These are phyloP conservation scores for Neocrepidodera transversa DNA, from an alignment of 2,888 invertebrate genomes.

Conservation along the genomic window DNA sequence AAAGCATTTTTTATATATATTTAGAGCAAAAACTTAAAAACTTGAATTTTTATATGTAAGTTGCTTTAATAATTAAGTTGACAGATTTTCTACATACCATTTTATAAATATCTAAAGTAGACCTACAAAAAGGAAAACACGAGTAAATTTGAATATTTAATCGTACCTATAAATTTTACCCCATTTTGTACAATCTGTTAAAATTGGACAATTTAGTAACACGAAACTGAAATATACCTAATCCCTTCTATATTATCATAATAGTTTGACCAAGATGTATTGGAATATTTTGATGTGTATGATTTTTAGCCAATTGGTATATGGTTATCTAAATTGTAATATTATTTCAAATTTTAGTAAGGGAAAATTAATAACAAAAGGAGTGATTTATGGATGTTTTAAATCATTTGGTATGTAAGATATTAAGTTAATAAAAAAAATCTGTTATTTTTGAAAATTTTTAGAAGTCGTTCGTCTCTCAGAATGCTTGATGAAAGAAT, in stretches of 20 bases:
- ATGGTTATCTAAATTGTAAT: constrained; percentile 16
- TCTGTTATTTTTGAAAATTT: constrained; percentile 12
- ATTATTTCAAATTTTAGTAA: constrained; percentile 19
- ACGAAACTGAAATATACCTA: too few relatives aligned
- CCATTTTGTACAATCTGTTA: neutral
- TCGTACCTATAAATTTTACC: neutral
- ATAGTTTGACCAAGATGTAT: neutral
- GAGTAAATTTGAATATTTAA: too few relatives aligned
- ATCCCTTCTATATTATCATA: neutral
- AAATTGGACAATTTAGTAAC: neutral
- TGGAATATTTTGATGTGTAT: neutral
- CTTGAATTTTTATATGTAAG: too few relatives aligned
- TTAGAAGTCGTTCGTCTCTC: constrained; percentile 28
- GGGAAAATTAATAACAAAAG: constrained; percentile 12
- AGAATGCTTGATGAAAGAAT: constrained; percentile 29
- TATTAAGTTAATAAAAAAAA: neutral
- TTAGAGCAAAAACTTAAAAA: too few relatives aligned
- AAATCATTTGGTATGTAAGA: constrained; percentile 14
- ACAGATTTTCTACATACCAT: too few relatives aligned
- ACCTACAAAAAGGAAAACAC: too few relatives aligned
- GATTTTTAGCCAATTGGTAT: neutral
- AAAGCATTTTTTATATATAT: too few relatives aligned
- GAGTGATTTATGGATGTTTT: constrained; percentile 19
- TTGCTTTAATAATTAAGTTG: too few relatives aligned
- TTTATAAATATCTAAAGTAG: too few relatives aligned